Conservation (phyloP, 1,140 invertebrate species). For the Pseudomyrmex cubaensis region DNA sequence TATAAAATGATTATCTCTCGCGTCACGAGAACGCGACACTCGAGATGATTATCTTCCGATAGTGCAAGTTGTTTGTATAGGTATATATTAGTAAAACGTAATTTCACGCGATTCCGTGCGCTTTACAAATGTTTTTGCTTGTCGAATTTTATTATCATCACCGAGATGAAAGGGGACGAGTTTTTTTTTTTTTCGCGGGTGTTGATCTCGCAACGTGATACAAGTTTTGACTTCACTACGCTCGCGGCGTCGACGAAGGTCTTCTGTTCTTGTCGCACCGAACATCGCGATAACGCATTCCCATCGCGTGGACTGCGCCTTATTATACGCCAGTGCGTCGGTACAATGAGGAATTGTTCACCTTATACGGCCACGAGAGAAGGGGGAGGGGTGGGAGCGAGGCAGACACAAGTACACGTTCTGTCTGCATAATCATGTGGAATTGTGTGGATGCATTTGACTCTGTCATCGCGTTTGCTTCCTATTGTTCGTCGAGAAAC, state of each 20-base stretch:
- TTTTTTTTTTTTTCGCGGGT: background rate
- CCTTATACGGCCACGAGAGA: conserved; percentile 37
- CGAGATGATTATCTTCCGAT: conserved; percentile 1
- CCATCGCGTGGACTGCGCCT: conserved; percentile 51
- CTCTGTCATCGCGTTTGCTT: conserved; percentile 28
- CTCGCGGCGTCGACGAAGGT: conserved; percentile 17
- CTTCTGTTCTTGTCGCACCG: conserved; percentile 35
- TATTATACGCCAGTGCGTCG: conserved; percentile 58
- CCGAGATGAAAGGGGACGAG: background rate
- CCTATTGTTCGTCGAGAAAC: conserved; percentile 46
- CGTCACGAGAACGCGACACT: background rate
- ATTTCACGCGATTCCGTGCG: too few species aligned
- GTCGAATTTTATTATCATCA: background rate
- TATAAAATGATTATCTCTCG: background rate
- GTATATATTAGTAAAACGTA: background rate
- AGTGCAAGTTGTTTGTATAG: background rate
- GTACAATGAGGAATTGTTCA: conserved; percentile 70
- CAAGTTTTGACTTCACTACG: conserved; percentile 16
- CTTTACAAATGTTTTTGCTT: too few species aligned
- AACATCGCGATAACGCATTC: conserved; percentile 56
- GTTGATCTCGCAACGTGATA: conserved; percentile 1
- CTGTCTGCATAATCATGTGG: conserved; percentile 45
- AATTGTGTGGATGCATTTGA: conserved; percentile 38
- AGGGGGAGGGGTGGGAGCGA: background rate
- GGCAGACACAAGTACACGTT: conserved; percentile 15